Evolutionary conservation across 2,888 invertebrate genomes (phyloP), one percentile per base, ranked within the genome.

Genomic region (Mesochorus sp.): DNA sequence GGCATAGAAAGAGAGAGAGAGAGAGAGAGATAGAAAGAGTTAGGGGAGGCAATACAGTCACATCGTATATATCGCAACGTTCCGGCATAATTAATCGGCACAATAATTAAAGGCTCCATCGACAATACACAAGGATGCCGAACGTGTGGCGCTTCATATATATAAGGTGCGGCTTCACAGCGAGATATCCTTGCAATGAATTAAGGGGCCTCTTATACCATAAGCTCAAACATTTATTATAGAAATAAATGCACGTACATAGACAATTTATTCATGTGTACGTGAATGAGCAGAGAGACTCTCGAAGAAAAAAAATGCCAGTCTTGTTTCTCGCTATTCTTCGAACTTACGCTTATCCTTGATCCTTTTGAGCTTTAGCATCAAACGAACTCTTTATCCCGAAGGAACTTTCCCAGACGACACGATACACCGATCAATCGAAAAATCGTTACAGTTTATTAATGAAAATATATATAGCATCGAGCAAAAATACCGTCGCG

Each of bases 21-120:
- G 14, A 59, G 12, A 59, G 42, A 59, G 14, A 24, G 59, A n/a
- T n/a, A n/a, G n/a, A n/a, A n/a, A n/a, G n/a, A n/a, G n/a, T n/a
- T 3, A 31, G 31, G 6, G 47, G 21, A 21, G 8, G 47, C 8
- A n/a, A 19, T 17, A 44, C 19, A 17, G 44, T 8, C n/a, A 10
- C 19, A 21, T 14, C 42, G 4, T 70, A 49, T 70, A 37, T 64
- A 75, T 78, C 78, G 68, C 78, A 57, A 70, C 78, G 70, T 78
- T 78, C 68, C 73, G 61, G 78, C 61, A 78, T 75, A 78, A 80
- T 80, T 78, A 80, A 80, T 71, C 80, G 78, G 70, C 67, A 53
- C 47, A 67, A 76, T 80, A 80, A 80, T 80, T 79, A 75, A 76
- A 79, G 75, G 71, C 74, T 59, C 76, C 61, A 53, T 55, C 61